Conservation (phyloP, 1,140 invertebrate genomes). For the Probaryconus sp. region DNA sequence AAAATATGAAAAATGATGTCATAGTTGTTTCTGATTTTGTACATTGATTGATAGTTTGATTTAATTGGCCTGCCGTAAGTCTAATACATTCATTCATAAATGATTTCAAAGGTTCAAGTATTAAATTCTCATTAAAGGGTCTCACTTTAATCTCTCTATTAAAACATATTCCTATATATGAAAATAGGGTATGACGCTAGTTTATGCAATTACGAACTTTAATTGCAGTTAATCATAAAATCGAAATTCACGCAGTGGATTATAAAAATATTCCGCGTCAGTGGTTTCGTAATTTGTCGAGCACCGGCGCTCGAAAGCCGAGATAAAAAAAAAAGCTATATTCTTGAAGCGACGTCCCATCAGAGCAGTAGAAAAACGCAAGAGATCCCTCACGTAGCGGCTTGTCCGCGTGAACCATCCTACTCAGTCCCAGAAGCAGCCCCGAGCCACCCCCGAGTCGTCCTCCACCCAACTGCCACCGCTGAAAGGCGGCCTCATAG, state of each 20-base stretch:
- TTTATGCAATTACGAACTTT: too few relatives aligned
- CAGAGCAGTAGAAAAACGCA: constrained; percentile 21
- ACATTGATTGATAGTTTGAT: too few relatives aligned
- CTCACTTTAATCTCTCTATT: too few relatives aligned
- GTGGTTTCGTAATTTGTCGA: constrained; percentile 16
- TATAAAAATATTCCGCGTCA: constrained; percentile 20
- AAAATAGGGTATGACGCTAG: too few relatives aligned
- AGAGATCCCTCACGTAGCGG: constrained; percentile 37
- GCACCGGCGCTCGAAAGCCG: constrained; percentile 7
- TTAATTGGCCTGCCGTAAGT: too few relatives aligned
- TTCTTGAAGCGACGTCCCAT: constrained; percentile 11
- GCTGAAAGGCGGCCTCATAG: constrained; percentile 21
- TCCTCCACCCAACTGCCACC: constrained; percentile 27
- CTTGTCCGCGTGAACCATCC: constrained; percentile 13
- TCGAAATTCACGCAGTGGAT: background rate
- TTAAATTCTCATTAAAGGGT: too few relatives aligned
- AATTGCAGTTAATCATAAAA: background rate
- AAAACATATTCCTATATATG: too few relatives aligned
- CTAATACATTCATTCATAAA: too few relatives aligned
- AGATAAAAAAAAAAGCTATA: constrained; percentile 40
- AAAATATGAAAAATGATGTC: too few relatives aligned
- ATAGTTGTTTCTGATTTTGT: too few relatives aligned
- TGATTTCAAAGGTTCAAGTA: too few relatives aligned
- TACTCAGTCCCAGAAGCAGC: constrained; percentile 9
- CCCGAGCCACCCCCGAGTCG: constrained; percentile 1